phyloP scores from a whole-genome alignment of 2,888 invertebrate genomes.

The Sepioteuthis lessoniana region DNA sequence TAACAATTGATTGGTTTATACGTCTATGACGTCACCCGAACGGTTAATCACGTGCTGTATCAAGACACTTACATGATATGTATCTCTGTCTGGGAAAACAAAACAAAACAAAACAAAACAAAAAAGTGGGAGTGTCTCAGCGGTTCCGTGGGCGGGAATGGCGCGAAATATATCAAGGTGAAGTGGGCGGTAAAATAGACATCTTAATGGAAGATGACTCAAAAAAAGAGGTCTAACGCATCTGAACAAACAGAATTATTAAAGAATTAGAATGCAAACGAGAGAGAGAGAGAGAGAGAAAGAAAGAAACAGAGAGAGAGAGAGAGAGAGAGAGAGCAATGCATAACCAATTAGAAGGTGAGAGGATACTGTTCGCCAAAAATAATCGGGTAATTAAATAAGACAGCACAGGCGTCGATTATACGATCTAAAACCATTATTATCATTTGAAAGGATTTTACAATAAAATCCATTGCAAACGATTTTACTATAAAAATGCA shows the following conservation, averaged over 20 bases:
- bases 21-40: not conserved
- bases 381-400: too few relatives aligned
- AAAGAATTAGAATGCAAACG: not conserved
- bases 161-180: not conserved
- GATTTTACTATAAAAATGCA: too few relatives aligned
- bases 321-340: too few relatives aligned
- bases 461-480: too few relatives aligned
- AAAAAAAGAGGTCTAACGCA: too few relatives aligned
- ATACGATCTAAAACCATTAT: too few relatives aligned
- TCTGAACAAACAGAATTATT: not conserved
- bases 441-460: too few relatives aligned
- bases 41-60: not conserved
- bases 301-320: too few relatives aligned
- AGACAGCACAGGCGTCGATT: too few relatives aligned
- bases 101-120: not conserved
- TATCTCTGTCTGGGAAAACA: not conserved
- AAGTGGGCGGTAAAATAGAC: not conserved
- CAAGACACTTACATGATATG: not conserved
- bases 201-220: not conserved
- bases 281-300: too few relatives aligned
- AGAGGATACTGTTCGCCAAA: too few relatives aligned
- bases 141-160: not conserved
- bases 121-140: not conserved
- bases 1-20: not conserved
- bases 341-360: too few relatives aligned